Percentiles rank a stretch among this genome's conserved stretches.
phyloP scores from a whole-genome alignment of 2,113 vertebrate species.

The Salminus brasiliensis region DNA sequence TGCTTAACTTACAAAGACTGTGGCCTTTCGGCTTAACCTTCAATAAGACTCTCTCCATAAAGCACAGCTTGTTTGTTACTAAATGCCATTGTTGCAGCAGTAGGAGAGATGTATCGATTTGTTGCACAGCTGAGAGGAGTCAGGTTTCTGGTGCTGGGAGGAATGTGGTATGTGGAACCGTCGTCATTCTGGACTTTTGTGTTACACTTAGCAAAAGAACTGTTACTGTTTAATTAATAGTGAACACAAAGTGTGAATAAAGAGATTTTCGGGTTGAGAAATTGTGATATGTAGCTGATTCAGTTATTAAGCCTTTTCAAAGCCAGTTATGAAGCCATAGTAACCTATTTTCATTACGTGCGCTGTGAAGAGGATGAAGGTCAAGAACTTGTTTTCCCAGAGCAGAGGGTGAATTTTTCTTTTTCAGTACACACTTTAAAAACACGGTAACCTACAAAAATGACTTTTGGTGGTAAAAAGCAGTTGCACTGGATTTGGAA shows the following conservation, averaged over 20 bases:
- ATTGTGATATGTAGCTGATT: not conserved
- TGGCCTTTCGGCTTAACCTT: not conserved
- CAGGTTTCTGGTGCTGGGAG: slow-evolving; percentile 1
- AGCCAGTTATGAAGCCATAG: not conserved
- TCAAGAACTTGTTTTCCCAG: not conserved
- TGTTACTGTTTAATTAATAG: not conserved
- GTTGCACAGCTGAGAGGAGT: not conserved
- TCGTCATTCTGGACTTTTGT: not conserved
- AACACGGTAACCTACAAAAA: too few species aligned
- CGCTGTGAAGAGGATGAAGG: not conserved
- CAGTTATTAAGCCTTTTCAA: not conserved
- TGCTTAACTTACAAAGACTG: not conserved
- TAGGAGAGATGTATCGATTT: slow-evolving; percentile 7
- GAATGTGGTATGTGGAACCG: not conserved
- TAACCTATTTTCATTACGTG: not conserved
- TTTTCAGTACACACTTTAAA: too few species aligned
- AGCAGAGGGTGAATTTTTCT: not conserved
- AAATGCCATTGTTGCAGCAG: not conserved
- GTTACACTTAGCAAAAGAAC: not conserved
- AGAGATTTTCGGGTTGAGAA: not conserved
- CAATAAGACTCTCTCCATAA: not conserved
- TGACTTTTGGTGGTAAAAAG: too few species aligned
- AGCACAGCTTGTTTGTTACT: not conserved
- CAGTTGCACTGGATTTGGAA: too few species aligned
- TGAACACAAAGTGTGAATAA: not conserved